Evolutionary conservation across 2,113 vertebrate genomes (phyloP), one percentile per base, ranked within the genome.

Genomic region (Triplophysa tibetana): DNA sequence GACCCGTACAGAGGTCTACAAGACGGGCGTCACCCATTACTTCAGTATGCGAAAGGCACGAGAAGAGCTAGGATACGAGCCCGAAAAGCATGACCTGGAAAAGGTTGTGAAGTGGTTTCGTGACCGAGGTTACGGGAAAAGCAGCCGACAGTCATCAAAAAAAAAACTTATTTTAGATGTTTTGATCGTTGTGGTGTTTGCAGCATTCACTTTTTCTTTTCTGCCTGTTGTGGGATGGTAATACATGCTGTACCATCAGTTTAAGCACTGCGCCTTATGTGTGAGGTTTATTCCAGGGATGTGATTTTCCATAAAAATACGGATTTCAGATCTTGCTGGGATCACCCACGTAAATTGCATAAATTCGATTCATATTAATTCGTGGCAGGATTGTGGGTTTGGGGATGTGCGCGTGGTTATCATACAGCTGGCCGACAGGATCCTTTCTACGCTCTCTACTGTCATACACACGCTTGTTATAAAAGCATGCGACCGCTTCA

Each of bases 1-100:
- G 77, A 99, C 96, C 0, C 91, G 96, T 62, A 92, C 96, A 0
- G 97, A 99, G 83, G 96, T 99, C 80, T 98, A 97, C 84, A 98
- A 99, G 90, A 98, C 95, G 0, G 96, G 95, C 0, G 90, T 98
- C 81, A 98, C 96, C 0, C 96, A 99, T 83, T 98, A 98, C 84
- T 99, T 98, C 48, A 98, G 94, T 82, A 87, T 95, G 82, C 91
- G 90, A 8, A 99, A 99, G 78, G 96, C 97, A 64, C 93, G 82
- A 83, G 91, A 45, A 1, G 95, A 98, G 83, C 92, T 99, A 3
- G 85, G 93, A 0, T 99, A 98, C 1, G 54, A 94, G 66, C 94
- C 97, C 8, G 84, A 87, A 81, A 81, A 89, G 0, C 91, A 93
- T 68, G 91, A 86, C 89, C 90, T 99, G 78, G 88, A 92, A 1